phyloP scores from a whole-genome alignment of 2,113 vertebrate genomes.

The Laticauda colubrina region DNA sequence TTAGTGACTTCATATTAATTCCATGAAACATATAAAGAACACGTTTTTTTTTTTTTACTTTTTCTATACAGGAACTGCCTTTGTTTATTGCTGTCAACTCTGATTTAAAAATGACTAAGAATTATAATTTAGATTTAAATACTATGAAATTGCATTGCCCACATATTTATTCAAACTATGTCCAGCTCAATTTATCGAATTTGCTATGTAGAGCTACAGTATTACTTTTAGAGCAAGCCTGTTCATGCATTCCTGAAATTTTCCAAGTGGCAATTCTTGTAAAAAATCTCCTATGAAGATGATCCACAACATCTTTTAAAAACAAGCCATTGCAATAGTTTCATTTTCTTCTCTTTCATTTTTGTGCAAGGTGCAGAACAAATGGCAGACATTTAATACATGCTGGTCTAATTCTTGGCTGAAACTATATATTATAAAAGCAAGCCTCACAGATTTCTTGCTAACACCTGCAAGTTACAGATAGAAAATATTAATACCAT shows the following conservation, averaged over 20 bases:
- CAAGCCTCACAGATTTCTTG: not conserved
- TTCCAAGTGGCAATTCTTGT: slow-evolving; percentile 12
- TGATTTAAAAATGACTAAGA: not conserved
- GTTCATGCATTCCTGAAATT: not conserved
- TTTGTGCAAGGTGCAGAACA: slow-evolving; percentile 4
- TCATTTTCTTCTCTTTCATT: not conserved
- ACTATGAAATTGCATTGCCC: not conserved
- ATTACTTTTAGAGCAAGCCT: not conserved
- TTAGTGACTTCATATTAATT: not conserved
- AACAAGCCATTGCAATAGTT: slow-evolving; percentile 12
- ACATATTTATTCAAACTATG: not conserved
- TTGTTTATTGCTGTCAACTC: not conserved
- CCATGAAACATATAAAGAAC: slow-evolving; percentile 9
- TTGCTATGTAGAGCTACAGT: not conserved
- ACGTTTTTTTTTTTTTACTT: not conserved
- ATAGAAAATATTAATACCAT: not conserved
- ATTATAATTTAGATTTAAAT: slow-evolving; percentile 21
- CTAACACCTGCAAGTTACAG: not conserved
- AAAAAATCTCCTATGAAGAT: not conserved
- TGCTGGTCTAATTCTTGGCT: not conserved
- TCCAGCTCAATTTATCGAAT: not conserved
- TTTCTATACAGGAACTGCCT: not conserved
- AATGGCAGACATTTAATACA: slow-evolving; percentile 15
- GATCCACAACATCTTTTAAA: not conserved
- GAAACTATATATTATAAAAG: not conserved